Evolutionary conservation across 2,113 vertebrate genomes (phyloP).

Genomic region (Ictalurus punctatus): DNA sequence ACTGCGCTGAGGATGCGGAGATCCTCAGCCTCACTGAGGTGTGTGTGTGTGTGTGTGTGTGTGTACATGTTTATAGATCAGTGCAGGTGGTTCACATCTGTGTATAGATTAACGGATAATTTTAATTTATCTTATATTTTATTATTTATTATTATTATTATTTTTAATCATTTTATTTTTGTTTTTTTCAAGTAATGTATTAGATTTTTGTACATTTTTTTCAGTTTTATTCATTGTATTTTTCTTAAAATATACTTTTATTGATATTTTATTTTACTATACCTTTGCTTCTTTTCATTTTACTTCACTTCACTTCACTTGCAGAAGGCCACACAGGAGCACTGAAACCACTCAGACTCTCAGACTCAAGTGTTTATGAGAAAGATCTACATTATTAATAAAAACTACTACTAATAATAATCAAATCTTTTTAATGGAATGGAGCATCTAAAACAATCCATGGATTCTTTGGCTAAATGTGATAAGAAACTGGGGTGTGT

Average conservation of each 20-base stretch:
- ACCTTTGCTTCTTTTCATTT: neutral
- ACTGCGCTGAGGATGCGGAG: slow-evolving; percentile 41
- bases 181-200: neutral
- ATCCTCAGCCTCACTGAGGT: slow-evolving; percentile 45
- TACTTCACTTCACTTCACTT: no score
- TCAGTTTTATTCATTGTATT: neutral
- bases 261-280: neutral
- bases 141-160: neutral
- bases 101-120: neutral
- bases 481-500: no score
- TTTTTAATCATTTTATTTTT: neutral
- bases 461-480: neutral
- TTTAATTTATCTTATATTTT: neutral
- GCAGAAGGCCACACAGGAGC: neutral
- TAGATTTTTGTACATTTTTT: neutral
- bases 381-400: neutral
- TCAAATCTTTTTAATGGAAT: neutral
- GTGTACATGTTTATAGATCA: neutral
- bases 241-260: neutral
- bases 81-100: neutral
- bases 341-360: neutral
- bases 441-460: neutral
- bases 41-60: neutral
- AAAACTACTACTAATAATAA: neutral
- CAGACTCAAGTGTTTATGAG: neutral